Conservation (phyloP, 2,113 vertebrate species). For the Clarias magur region DNA sequence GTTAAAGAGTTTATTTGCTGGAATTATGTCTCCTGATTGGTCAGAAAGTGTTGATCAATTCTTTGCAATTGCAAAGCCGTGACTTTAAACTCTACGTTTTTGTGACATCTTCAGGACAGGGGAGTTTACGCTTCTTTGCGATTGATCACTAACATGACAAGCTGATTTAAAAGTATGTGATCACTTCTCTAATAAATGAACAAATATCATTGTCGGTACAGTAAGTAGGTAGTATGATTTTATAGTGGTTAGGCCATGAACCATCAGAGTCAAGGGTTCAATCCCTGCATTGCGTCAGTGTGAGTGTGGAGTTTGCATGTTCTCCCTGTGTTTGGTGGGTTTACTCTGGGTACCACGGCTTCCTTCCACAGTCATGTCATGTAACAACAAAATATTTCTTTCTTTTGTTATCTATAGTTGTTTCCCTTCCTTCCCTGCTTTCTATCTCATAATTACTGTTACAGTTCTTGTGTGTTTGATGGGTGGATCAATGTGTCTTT, state of each 20-base stretch:
- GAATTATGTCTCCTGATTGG: not conserved
- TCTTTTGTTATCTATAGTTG: not conserved
- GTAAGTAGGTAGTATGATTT: not conserved
- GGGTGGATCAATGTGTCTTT: not conserved
- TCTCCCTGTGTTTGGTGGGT: no score
- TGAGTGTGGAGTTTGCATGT: no score
- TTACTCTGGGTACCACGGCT: no score
- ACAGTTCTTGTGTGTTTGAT: not conserved
- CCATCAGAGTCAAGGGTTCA: no score
- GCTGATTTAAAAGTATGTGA: no score
- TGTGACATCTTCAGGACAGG: not conserved
- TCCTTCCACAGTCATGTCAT: no score
- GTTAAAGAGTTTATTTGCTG: not conserved
- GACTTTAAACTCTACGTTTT: not conserved
- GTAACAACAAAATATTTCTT: not conserved
- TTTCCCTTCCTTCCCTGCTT: not conserved
- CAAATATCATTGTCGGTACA: not conserved
- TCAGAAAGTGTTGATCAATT: not conserved
- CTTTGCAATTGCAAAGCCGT: not conserved
- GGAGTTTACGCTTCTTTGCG: not conserved
- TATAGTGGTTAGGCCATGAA: no score
- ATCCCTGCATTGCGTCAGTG: no score
- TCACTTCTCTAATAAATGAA: not conserved
- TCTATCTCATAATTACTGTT: not conserved
- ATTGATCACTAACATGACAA: not conserved